Percentiles rank a stretch among this genome's conserved stretches.
These are phyloP conservation scores for Salvelinus sp. DNA, from an alignment of 2,113 vertebrate genomes.

Conservation along the genomic window DNA sequence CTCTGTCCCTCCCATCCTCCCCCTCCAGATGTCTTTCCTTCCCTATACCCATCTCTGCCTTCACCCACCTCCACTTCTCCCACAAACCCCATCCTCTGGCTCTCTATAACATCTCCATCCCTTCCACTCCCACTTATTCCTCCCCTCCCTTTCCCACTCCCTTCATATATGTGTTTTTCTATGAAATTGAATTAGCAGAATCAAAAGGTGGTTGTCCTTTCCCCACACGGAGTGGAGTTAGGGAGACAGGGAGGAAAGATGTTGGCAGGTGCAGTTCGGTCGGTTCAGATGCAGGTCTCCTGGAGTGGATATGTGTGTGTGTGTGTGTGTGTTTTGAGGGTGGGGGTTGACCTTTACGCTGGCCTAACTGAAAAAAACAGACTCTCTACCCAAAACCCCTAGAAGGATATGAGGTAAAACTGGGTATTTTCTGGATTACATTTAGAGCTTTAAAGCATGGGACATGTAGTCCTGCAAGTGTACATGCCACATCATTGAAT, in stretches of 20 bases:
- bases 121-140: conserved; percentile 59
- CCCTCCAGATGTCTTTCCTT: conserved; percentile 27
- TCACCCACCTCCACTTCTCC: not conserved
- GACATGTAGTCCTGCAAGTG: conserved; percentile 19
- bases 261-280: conserved; percentile 72
- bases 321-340: conserved; percentile 8
- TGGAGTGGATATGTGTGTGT: not conserved
- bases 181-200: conserved; percentile 81
- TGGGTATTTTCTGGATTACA: conserved; percentile 33
- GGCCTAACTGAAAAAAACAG: conserved; percentile 63
- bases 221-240: conserved; percentile 74
- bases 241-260: conserved; percentile 74
- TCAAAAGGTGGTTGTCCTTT: conserved; percentile 76
- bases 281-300: conserved; percentile 77
- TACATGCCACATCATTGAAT: conserved; percentile 14
- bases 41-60: conserved; percentile 36
- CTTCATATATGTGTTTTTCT: conserved; percentile 77
- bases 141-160: conserved; percentile 60
- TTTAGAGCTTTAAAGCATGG: conserved; percentile 48
- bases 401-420: conserved; percentile 60
- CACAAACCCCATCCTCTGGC: conserved; percentile 29
- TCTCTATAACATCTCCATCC: conserved; percentile 10
- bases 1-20: conserved; percentile 44
- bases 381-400: conserved; percentile 30
- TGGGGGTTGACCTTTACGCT: conserved; percentile 69